Evolutionary conservation across 1,140 invertebrate genomes (phyloP).

Genomic region (Pantala flavescens): DNA sequence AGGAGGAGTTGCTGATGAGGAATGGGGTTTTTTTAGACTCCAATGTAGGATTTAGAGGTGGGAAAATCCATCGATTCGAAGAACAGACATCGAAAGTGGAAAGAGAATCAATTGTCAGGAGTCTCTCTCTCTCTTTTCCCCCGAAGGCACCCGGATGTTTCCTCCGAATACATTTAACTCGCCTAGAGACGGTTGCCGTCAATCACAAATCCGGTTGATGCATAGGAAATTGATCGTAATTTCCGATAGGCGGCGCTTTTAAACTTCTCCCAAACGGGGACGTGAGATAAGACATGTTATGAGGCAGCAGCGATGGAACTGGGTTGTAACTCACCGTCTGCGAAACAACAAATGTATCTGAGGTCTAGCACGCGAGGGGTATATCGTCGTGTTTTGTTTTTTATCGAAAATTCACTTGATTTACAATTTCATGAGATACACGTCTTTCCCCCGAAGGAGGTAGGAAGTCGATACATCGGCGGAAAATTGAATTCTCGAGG

Average conservation of each 20-base stretch:
- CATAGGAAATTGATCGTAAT: conserved; percentile 1
- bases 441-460: no score
- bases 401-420: no score
- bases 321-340: no score
- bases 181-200: background rate
- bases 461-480: no score
- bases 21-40: background rate
- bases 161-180: background rate
- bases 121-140: background rate
- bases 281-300: background rate
- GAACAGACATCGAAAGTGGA: background rate
- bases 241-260: background rate
- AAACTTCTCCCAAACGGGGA: background rate
- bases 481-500: no score
- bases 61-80: conserved; percentile 1
- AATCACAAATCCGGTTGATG: background rate
- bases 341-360: no score
- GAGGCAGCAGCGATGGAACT: no score
- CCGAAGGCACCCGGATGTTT: background rate
- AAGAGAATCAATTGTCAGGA: conserved; percentile 6
- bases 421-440: no score
- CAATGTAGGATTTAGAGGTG: background rate
- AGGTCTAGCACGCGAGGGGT: no score
- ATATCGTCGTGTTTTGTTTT: no score
- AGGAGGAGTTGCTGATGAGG: background rate